Base-by-base conservation (phyloP, 2,888 invertebrate genomes). In the Acanthosepion esculentum region DNA sequence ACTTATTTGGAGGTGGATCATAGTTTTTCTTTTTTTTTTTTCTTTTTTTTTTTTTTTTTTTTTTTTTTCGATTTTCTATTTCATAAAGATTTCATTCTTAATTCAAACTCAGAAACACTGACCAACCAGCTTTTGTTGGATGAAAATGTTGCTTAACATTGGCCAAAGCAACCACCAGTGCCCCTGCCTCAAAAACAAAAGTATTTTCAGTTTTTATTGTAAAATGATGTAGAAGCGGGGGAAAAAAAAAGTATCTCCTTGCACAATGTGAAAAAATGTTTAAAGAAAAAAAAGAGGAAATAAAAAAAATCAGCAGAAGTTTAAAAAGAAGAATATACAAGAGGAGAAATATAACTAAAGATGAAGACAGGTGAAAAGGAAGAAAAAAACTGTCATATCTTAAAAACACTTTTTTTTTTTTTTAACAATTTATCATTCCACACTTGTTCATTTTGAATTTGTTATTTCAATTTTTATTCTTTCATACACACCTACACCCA, bases 391-490 rank as follows among this genome's bases (percentile, higher is more conserved):
- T 15, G n/a, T 78, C 78, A 33, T 33, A 78, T 78, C 78, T 78
- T 78, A 33, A 78, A 41, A 78, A 78, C 10, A 78, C 33, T 64
- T 64, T 64, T 78, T 78, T 41, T 41, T 41, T 41, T 41, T 41
- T 41, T 64, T 33, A 33, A 78, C 78, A n/a, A n/a, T 78, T n/a
- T n/a, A 78, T 78, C 78, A 78, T 78, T 78, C 78, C 78, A 78
- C 78, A 78, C 59, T 59, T 78, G n/a, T 78, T 78, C n/a, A 78
- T 78, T 78, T 78, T n/a, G 29, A n/a, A 78, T 78, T 78, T 78
- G 8, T 78, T 59, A 26, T 59, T 78, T 78, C 78, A 4, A 59
- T 59, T 59, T 59, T 59, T 59, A 20, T 59, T 59, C 59, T 59
- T 59, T 59, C 59, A 59, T 59, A 59, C 23, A 59, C 23, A n/a